Evolutionary conservation across 2,888 invertebrate genomes (phyloP), one percentile per base, ranked within the genome.

Genomic region (Galeopsomyia nigrocyanea): DNA sequence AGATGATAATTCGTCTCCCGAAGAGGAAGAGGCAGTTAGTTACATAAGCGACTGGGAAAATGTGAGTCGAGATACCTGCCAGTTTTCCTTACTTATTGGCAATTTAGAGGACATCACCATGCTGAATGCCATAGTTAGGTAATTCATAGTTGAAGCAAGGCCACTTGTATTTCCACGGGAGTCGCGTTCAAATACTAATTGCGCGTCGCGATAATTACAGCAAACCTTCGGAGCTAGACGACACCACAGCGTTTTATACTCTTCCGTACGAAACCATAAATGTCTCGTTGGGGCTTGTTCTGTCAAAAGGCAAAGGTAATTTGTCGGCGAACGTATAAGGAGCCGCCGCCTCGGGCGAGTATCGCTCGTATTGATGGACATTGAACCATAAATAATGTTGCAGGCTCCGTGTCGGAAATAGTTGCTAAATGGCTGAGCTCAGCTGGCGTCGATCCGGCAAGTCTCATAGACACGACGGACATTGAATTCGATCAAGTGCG

Each of bases 31-130:
- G 89, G 69, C 73, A n/a, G 46, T 58, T 22, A 83, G 80, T 75
- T 82, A 79, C 14, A 79, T 81, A 2, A 84, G 82, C 64, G 90
- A 89, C 56, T 96, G 95, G 95, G 95, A 95, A 84, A 91, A 92
- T 66, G 91, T 96, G 66, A 93, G 95, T 1, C 91, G 93, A 77
- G 97, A 97, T 82, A 91, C 92, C 79, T 93, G 95, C 55, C 92
- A 94, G 82, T 97, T 97, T 95, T 93, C 94, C 17, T 87, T 95
- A 61, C 88, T 97, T 1, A 93, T 95, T 53, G 94, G 94, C 67
- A 96, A 96, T 88, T 88, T 97, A 58, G 97, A 97, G 85, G 96
- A 97, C 84, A 90, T 96, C 75, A 91, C 96, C 2, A 90, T 95
- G 67, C 88, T 97, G 16, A 92, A 93, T 87, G 89, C 93, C 78